phyloP scores from a whole-genome alignment of 2,113 vertebrate genomes.

The Lethenteron reissneri region DNA sequence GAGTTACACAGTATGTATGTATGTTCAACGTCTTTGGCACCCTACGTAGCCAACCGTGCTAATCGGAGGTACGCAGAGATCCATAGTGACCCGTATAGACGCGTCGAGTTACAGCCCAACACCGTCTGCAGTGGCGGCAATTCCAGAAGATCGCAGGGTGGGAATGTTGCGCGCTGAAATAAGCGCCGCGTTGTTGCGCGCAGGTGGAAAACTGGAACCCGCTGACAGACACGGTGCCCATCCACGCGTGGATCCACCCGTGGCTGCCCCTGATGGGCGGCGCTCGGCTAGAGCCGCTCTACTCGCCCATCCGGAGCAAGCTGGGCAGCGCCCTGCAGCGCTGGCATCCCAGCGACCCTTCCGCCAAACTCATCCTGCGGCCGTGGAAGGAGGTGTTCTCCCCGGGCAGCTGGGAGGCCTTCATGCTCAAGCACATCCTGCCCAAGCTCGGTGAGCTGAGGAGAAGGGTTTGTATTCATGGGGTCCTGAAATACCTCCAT shows the following conservation, averaged over 20 bases:
- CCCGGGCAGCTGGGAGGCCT: constrained; percentile 89
- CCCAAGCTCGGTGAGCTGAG: constrained; percentile 58
- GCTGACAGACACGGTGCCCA: constrained; percentile 77
- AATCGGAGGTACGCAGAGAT: too few species aligned
- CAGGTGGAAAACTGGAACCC: constrained; percentile 95
- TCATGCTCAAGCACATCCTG: constrained; percentile 94
- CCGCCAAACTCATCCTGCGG: constrained; percentile 80
- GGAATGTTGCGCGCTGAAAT: too few species aligned
- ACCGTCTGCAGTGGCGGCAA: too few species aligned
- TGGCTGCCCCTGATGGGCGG: constrained; percentile 85
- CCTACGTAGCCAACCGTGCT: too few species aligned
- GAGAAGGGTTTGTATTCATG: too few species aligned
- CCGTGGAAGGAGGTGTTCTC: constrained; percentile 95
- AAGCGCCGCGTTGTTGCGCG: background rate
- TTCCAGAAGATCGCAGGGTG: too few species aligned
- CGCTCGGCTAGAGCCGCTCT: constrained; percentile 59
- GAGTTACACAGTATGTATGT: too few species aligned
- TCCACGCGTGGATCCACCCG: constrained; percentile 91
- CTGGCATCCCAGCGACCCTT: constrained; percentile 84
- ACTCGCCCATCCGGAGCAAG: constrained; percentile 75
- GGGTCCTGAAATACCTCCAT: too few species aligned
- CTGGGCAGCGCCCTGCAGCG: constrained; percentile 67
- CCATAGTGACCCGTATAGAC: too few species aligned
- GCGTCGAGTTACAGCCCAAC: too few species aligned
- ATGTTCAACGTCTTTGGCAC: too few species aligned